Percentiles rank a stretch among this genome's conserved stretches.
Conservation (phyloP, 2,797 vertebrate genomes). For the Enoplosus armatus region DNA sequence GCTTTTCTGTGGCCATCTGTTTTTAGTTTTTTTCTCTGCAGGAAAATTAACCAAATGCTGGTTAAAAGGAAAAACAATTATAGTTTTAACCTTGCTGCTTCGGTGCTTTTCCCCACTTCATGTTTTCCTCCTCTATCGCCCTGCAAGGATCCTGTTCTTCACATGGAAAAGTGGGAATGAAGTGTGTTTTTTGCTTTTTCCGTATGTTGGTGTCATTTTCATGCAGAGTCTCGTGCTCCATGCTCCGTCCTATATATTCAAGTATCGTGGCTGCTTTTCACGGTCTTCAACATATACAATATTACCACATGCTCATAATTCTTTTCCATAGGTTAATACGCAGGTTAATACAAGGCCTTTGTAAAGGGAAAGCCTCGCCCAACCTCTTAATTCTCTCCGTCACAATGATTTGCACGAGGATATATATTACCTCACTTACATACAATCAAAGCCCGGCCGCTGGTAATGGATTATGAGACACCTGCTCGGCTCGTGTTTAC, state of each 20-base stretch:
- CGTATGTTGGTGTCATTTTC: not conserved
- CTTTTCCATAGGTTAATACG: conserved; percentile 21
- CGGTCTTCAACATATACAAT: not conserved
- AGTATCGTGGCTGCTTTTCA: too few species aligned
- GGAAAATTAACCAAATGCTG: conserved; percentile 77
- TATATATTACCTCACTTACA: conserved; percentile 31
- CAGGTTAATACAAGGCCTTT: conserved; percentile 26
- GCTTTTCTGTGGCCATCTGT: conserved; percentile 89
- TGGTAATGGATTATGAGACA: conserved; percentile 56
- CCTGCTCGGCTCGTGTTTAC: conserved; percentile 69
- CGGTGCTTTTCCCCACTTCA: conserved; percentile 5
- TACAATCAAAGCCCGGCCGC: conserved; percentile 31
- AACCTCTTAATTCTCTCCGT: conserved; percentile 15
- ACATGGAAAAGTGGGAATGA: conserved; percentile 29
- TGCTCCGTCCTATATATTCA: not conserved
- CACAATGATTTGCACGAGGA: not conserved
- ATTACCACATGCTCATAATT: not conserved
- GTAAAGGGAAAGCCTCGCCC: not conserved
- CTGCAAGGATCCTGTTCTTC: conserved; percentile 21
- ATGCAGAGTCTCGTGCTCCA: not conserved
- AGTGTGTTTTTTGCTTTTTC: not conserved
- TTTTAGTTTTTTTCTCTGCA: conserved; percentile 55
- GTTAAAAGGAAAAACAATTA: conserved; percentile 82
- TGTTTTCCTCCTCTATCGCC: conserved; percentile 19
- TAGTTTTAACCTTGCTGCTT: conserved; percentile 75